Evolutionary conservation across 2,113 vertebrate species (phyloP).

Genomic region (Sminthopsis crassicaudata): DNA sequence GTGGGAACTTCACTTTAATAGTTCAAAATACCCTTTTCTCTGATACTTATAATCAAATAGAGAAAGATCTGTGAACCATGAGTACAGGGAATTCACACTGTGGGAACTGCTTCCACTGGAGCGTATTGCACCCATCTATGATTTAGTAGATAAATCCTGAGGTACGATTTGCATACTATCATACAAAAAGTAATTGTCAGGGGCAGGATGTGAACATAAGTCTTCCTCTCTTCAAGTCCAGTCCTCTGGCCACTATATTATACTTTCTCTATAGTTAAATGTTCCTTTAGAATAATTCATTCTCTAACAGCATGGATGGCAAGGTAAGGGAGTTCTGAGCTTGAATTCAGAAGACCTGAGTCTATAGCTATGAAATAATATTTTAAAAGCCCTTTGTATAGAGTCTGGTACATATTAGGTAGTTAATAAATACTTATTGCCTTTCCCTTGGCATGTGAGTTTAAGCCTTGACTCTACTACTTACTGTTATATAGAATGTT

Average conservation of each 20-base stretch:
- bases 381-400: background rate
- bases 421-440: background rate
- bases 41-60: background rate
- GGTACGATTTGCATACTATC: background rate
- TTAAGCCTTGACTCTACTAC: background rate
- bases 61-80: background rate
- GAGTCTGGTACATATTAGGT: background rate
- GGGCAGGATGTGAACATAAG: background rate
- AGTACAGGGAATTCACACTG: background rate
- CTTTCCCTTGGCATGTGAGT: background rate
- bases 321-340: background rate
- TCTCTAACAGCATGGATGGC: background rate
- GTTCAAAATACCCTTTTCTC: background rate
- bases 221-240: background rate
- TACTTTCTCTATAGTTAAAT: background rate
- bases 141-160: background rate
- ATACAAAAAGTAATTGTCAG: background rate
- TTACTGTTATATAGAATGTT: background rate
- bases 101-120: background rate
- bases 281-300: background rate
- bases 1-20: conserved; percentile 18
- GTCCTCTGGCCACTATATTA: background rate
- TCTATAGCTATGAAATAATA: background rate
- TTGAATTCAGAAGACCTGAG: background rate
- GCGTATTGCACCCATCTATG: background rate